Percentiles rank a stretch among this genome's conserved stretches.
Evolutionary conservation across 2,797 vertebrate species (phyloP).

Genomic region (Chrysocyon brachyurus): DNA sequence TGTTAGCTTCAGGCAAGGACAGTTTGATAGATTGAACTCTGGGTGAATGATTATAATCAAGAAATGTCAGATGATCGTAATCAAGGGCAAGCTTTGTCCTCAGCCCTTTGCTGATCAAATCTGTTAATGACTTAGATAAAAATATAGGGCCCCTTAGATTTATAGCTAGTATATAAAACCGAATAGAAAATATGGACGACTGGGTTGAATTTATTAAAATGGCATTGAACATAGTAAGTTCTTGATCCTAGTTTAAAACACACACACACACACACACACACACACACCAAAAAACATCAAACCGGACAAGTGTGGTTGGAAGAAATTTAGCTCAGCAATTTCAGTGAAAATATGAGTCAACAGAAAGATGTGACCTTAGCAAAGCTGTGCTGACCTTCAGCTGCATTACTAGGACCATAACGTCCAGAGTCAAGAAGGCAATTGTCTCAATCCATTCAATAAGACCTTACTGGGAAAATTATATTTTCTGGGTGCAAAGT

Average conservation of each 20-base stretch:
- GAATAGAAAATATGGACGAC: background rate
- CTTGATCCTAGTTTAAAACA: background rate
- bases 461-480: background rate
- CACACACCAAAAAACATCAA: background rate
- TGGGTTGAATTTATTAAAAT: background rate
- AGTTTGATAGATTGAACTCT: background rate
- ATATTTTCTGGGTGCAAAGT: background rate
- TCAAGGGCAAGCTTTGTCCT: constrained; percentile 1
- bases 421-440: background rate
- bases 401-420: background rate
- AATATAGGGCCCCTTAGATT: constrained; percentile 15
- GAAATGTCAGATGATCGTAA: background rate
- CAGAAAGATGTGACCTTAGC: background rate
- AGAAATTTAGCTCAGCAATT: constrained; percentile 4
- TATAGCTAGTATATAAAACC: background rate
- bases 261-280: no score
- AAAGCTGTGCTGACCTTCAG: background rate
- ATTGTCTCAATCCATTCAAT: background rate
- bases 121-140: constrained; percentile 15
- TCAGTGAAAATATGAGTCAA: background rate
- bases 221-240: background rate
- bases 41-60: background rate
- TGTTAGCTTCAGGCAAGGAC: constrained; percentile 30
- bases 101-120: constrained; percentile 46
- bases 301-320: background rate